phyloP scores from a whole-genome alignment of 2,797 vertebrate genomes.

The Oceanodroma leucorhoa region DNA sequence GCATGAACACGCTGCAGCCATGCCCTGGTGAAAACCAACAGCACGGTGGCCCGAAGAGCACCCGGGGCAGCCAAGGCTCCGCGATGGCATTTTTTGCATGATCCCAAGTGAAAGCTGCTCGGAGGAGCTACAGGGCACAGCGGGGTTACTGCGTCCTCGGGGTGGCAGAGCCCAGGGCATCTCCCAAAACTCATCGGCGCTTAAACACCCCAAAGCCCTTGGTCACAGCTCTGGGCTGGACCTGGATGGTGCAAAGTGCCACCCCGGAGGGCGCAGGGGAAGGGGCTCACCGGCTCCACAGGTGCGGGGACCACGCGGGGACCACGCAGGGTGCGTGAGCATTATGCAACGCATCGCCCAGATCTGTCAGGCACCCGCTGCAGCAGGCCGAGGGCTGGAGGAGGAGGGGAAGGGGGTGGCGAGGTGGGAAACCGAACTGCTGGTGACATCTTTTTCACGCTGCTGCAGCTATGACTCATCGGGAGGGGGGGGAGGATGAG shows the following conservation, averaged over 20 bases:
- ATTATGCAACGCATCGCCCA: slow-evolving; percentile 42
- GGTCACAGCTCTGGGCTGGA: background rate
- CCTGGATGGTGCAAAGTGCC: background rate
- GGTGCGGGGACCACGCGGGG: background rate
- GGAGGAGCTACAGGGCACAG: background rate
- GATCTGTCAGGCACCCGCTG: slow-evolving; percentile 40
- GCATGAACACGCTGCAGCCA: rapidly evolving
- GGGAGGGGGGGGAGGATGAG: background rate
- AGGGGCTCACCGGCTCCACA: rapidly evolving
- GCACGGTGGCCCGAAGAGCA: background rate
- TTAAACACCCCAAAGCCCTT: background rate
- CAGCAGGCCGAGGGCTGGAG: slow-evolving; percentile 23
- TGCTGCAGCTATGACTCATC: slow-evolving; percentile 61
- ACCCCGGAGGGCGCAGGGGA: rapidly evolving
- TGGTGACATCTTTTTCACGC: slow-evolving; percentile 16
- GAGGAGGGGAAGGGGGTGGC: slow-evolving; percentile 52
- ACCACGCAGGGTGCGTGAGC: background rate
- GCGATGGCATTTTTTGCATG: rapidly evolving
- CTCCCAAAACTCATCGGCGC: background rate
- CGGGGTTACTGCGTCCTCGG: rapidly evolving
- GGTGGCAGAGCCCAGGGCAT: background rate
- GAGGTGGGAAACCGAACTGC: slow-evolving; percentile 35
- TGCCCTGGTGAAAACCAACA: background rate
- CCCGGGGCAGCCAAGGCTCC: background rate
- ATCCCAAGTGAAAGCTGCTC: background rate